Conservation (phyloP, 2,888 invertebrate genomes). For the Tinea trinotella region DNA sequence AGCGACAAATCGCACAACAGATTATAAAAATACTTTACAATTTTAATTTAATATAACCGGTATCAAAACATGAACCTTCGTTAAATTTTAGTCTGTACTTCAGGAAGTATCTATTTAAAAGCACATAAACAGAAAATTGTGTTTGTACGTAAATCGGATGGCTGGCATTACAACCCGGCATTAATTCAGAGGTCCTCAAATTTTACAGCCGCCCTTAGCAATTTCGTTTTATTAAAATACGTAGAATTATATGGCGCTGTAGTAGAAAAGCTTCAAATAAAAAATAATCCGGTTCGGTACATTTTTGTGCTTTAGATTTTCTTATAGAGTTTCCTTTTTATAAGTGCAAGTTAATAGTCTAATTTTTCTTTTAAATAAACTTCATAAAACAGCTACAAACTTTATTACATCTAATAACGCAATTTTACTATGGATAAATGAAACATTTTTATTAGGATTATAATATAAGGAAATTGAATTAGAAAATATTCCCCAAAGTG, state of each 20-base stretch:
- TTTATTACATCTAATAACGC: conserved; percentile 7
- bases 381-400: background rate
- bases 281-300: conserved; percentile 41
- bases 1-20: background rate
- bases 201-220: conserved; percentile 55
- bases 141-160: conserved; percentile 42
- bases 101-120: background rate
- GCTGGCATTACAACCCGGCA: conserved; percentile 48
- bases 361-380: conserved; percentile 8
- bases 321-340: conserved; percentile 32
- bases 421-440: background rate
- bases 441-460: background rate
- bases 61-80: background rate
- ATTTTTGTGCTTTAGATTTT: conserved; percentile 35
- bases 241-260: conserved; percentile 43
- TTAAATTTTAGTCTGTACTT: conserved; percentile 10
- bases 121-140: conserved; percentile 35
- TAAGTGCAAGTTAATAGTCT: conserved; percentile 10
- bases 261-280: conserved; percentile 35
- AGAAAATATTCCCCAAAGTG: conserved; percentile 6
- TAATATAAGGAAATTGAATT: background rate
- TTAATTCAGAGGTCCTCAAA: conserved; percentile 57
- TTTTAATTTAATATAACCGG: background rate
- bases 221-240: conserved; percentile 64
- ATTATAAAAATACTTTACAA: background rate